Percentiles rank a stretch among this genome's conserved stretches.
Evolutionary conservation across 2,113 vertebrate genomes (phyloP).

Genomic region (Leptodactylus fuscus): DNA sequence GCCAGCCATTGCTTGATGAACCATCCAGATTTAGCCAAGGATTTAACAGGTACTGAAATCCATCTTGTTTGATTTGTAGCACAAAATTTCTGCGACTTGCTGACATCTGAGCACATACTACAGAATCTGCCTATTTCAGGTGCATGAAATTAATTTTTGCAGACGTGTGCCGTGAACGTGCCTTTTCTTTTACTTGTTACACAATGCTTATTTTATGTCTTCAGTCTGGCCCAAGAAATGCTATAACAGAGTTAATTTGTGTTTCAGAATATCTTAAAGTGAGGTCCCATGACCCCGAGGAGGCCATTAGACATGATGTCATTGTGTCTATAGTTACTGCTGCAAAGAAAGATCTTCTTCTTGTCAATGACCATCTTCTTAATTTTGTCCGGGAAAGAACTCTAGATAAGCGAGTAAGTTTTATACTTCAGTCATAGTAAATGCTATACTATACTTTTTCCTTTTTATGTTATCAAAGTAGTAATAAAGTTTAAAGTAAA

Average conservation of each 20-base stretch:
- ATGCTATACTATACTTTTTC: too few species aligned
- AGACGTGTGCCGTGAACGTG: too few species aligned
- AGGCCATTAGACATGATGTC: constrained; percentile 97
- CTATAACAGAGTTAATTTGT: not conserved
- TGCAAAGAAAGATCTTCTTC: constrained; percentile 95
- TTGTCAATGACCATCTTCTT: constrained; percentile 95
- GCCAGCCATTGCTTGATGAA: constrained; percentile 99
- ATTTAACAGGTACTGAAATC: constrained; percentile 85
- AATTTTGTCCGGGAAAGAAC: constrained; percentile 97
- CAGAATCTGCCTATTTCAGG: too few species aligned
- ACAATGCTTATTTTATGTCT: too few species aligned
- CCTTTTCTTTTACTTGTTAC: too few species aligned
- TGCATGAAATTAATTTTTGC: too few species aligned
- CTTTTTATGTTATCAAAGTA: too few species aligned
- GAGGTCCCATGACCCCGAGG: constrained; percentile 96
- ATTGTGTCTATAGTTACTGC: constrained; percentile 99
- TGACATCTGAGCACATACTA: too few species aligned
- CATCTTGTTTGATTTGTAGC: not conserved
- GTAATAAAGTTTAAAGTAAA: too few species aligned
- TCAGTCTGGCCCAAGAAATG: not conserved
- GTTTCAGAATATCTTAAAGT: constrained; percentile 93
- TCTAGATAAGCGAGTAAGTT: constrained; percentile 92
- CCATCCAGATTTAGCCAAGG: constrained; percentile 97
- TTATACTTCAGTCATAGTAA: not conserved
- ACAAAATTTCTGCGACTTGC: not conserved